Percentiles rank a stretch among this genome's conserved stretches.
These are phyloP conservation scores for Xylota sylvarum DNA, from an alignment of 2,888 invertebrate species.

Conservation along the genomic window DNA sequence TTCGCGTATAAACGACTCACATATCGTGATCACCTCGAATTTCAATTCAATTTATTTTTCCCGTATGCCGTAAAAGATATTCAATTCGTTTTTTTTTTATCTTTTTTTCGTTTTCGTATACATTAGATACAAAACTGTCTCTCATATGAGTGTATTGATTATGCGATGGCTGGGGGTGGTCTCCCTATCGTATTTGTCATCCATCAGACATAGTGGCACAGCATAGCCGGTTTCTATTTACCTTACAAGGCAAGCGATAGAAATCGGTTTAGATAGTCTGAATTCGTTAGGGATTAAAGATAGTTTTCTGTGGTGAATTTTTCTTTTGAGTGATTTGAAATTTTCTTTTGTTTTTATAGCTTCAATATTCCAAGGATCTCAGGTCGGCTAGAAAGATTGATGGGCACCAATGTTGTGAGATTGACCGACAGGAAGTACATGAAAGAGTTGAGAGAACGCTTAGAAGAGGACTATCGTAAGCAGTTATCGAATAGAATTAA, in stretches of 20 bases:
- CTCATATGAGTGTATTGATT: slow-evolving; percentile 68
- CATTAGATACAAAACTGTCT: slow-evolving; percentile 15
- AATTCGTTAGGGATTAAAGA: slow-evolving; percentile 33
- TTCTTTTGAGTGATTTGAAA: background rate
- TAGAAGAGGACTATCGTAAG: slow-evolving; percentile 87
- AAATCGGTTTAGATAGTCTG: slow-evolving; percentile 40
- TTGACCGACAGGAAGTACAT: slow-evolving; percentile 88
- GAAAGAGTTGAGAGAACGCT: slow-evolving; percentile 86
- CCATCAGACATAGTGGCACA: slow-evolving; percentile 18
- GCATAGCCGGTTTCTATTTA: slow-evolving; percentile 38
- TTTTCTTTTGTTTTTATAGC: slow-evolving; percentile 77
- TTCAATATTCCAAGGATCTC: slow-evolving; percentile 84
- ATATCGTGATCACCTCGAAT: slow-evolving; percentile 73
- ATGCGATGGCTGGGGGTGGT: background rate
- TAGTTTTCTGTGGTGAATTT: slow-evolving; percentile 29
- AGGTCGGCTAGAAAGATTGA: slow-evolving; percentile 83
- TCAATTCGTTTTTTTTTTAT: too few species aligned
- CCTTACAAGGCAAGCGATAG: slow-evolving; percentile 15
- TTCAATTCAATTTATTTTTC: slow-evolving; percentile 57
- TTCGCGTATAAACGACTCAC: slow-evolving; percentile 46
- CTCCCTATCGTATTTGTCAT: background rate
- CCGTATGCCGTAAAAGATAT: slow-evolving; percentile 36
- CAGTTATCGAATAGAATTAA: slow-evolving; percentile 87
- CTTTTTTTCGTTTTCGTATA: background rate
- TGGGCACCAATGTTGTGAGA: slow-evolving; percentile 87